Conservation (phyloP, 2,113 vertebrate genomes). For the Lasiurus borealis region DNA sequence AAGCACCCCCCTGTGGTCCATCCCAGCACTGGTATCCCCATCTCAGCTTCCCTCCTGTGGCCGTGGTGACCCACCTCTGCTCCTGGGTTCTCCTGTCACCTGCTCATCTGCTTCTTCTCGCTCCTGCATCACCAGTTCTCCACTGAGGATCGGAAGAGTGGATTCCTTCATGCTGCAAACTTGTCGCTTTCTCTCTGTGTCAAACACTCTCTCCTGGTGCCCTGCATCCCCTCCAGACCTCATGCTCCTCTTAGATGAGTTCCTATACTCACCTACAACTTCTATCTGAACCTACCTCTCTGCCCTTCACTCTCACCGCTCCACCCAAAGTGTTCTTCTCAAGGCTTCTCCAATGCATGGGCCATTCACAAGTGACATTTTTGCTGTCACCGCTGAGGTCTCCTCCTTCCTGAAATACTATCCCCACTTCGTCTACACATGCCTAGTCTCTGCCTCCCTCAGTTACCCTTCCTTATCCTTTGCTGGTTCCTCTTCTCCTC, state of each 20-base stretch:
- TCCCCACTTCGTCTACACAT: fast-evolving
- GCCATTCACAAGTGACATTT: too few species aligned
- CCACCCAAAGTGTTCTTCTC: neutral
- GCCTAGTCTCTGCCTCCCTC: neutral
- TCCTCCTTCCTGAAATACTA: neutral
- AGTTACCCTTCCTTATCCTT: neutral
- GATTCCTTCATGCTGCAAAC: fast-evolving
- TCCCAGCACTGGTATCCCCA: fast-evolving
- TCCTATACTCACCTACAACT: fast-evolving
- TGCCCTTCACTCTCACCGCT: fast-evolving
- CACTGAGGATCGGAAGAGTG: fast-evolving
- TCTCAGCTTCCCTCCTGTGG: too few species aligned
- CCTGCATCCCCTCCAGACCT: neutral
- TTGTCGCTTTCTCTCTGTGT: neutral
- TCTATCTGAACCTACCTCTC: neutral
- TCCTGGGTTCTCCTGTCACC: neutral
- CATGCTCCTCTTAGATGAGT: neutral
- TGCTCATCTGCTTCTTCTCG: neutral
- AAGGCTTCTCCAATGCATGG: neutral
- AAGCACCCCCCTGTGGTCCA: fast-evolving
- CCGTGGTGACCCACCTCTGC: fast-evolving
- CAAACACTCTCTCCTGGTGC: fast-evolving
- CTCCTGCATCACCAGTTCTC: fast-evolving
- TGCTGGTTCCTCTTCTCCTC: neutral
- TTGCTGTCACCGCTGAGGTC: neutral